phyloP scores from a whole-genome alignment of 1,140 invertebrate species.

The Aphis gossypii region DNA sequence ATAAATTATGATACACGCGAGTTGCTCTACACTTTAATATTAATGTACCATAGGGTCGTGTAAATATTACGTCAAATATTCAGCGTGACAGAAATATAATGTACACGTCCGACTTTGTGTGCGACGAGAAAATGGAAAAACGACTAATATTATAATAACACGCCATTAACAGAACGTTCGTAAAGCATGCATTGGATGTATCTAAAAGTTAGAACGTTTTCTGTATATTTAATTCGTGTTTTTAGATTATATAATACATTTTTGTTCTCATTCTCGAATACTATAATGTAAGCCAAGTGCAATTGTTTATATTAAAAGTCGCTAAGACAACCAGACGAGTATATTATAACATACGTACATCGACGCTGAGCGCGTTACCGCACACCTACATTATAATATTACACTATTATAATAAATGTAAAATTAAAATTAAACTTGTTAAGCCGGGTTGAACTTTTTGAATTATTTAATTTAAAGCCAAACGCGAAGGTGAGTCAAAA shows the following conservation, averaged over 20 bases:
- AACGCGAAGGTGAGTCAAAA: neutral
- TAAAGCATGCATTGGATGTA: neutral
- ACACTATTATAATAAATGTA: neutral
- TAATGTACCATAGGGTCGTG: too few relatives aligned
- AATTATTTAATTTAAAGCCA: conserved; percentile 4
- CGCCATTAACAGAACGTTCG: neutral
- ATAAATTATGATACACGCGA: neutral
- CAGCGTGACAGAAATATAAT: neutral
- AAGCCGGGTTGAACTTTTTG: conserved; percentile 15
- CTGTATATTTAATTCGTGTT: too few relatives aligned
- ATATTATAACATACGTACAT: neutral
- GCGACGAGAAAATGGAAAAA: neutral
- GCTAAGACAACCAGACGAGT: neutral
- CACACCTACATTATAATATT: neutral
- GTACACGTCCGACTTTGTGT: neutral
- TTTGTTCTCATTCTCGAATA: neutral
- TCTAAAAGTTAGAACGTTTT: neutral
- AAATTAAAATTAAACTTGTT: conserved; percentile 24
- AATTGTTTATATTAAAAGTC: neutral
- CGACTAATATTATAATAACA: neutral
- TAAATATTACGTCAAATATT: neutral
- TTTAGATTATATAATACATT: neutral
- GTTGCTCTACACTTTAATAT: neutral
- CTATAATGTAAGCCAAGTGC: neutral
- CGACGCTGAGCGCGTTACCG: neutral